Evolutionary conservation across 1,140 invertebrate genomes (phyloP).

Genomic region (Drosophila paulistorum): DNA sequence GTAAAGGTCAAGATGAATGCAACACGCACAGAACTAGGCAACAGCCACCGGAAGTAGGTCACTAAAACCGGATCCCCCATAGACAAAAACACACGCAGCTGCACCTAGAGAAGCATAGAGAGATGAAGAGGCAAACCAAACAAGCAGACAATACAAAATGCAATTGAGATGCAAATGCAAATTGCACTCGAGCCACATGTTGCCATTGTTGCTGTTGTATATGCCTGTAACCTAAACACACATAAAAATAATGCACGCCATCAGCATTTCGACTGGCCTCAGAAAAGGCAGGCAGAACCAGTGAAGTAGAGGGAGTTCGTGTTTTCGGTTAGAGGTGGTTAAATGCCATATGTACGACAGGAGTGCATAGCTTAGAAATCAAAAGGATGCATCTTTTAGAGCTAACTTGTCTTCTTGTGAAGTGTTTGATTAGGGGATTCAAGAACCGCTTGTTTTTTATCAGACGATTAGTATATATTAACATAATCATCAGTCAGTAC

Average conservation of each 20-base stretch:
- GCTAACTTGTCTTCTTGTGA: too few relatives aligned
- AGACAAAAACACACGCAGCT: slow-evolving; percentile 62
- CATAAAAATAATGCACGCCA: slow-evolving; percentile 77
- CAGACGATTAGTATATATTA: too few relatives aligned
- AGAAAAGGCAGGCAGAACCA: slow-evolving; percentile 36
- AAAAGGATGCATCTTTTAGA: too few relatives aligned
- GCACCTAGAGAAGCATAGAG: slow-evolving; percentile 52
- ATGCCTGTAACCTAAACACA: slow-evolving; percentile 73
- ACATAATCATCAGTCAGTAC: too few relatives aligned
- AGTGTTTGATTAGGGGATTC: too few relatives aligned
- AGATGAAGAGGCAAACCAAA: slow-evolving; percentile 60
- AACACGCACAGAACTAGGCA: slow-evolving; percentile 4
- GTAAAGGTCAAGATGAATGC: slow-evolving; percentile 64
- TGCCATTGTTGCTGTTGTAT: slow-evolving; percentile 27
- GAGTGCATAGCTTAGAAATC: too few relatives aligned
- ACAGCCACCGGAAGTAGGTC: slow-evolving; percentile 75
- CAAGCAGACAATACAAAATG: slow-evolving; percentile 72
- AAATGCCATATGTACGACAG: too few relatives aligned
- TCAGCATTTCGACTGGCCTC: slow-evolving; percentile 79
- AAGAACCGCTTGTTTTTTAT: too few relatives aligned
- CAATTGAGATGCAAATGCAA: slow-evolving; percentile 78
- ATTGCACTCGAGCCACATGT: slow-evolving; percentile 72
- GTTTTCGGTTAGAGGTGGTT: background rate
- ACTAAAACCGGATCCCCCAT: slow-evolving; percentile 75
- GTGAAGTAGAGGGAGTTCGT: slow-evolving; percentile 27